phyloP scores from a whole-genome alignment of 2,113 vertebrate genomes.

The Rhinolophus ferrumequinum region DNA sequence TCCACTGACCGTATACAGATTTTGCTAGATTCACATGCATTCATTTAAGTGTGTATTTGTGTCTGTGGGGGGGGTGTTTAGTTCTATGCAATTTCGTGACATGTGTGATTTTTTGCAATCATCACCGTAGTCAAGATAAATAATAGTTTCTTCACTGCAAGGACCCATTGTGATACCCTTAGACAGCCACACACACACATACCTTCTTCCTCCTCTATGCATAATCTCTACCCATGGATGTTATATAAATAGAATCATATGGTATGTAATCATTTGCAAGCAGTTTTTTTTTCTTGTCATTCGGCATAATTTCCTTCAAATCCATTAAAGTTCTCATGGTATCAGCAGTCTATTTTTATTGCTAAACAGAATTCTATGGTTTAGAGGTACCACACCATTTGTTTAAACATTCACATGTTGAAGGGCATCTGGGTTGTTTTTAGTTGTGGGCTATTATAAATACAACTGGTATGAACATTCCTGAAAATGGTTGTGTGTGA shows the following conservation, averaged over 20 bases:
- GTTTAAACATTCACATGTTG: not conserved
- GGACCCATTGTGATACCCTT: not conserved
- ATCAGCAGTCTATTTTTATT: not conserved
- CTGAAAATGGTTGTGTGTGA: not conserved
- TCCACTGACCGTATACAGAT: not conserved
- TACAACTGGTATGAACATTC: not conserved
- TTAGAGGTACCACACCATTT: not conserved
- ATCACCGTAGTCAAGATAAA: not conserved
- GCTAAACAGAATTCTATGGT: not conserved
- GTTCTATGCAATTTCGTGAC: not conserved
- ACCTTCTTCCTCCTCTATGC: not conserved
- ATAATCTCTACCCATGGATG: not conserved
- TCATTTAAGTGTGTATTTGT: not conserved
- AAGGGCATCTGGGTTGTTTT: not conserved
- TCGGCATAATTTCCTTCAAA: not conserved
- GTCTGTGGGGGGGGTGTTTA: not conserved
- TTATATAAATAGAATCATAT: not conserved
- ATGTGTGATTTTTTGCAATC: not conserved
- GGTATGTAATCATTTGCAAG: not conserved
- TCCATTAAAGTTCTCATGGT: not conserved
- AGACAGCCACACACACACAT: fast-evolving
- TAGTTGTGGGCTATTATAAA: not conserved
- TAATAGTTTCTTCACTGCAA: not conserved
- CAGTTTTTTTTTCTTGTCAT: not conserved
- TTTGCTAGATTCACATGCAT: not conserved